phyloP scores from a whole-genome alignment of 2,113 vertebrate genomes.

The Phaethornis superciliosus region DNA sequence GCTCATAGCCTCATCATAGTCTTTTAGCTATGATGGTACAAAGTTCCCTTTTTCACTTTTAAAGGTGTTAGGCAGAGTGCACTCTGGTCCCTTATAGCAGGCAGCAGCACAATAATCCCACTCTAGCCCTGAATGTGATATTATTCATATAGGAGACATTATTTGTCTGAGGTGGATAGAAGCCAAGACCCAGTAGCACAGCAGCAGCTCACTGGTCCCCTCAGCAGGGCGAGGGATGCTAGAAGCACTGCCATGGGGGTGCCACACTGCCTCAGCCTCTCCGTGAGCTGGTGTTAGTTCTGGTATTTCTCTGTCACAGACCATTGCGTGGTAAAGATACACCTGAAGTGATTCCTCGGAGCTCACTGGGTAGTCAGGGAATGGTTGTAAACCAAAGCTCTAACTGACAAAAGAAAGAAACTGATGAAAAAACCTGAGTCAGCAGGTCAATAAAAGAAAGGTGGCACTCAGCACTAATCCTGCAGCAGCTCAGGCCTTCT shows the following conservation, averaged over 20 bases:
- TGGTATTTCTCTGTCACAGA: neutral
- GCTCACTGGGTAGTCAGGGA: neutral
- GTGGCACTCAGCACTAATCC: neutral
- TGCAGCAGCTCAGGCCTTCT: neutral
- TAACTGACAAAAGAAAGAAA: neutral
- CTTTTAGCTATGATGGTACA: neutral
- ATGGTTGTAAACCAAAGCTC: neutral
- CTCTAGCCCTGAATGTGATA: accelerated
- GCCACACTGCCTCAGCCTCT: neutral
- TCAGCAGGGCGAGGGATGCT: neutral
- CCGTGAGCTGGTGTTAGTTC: neutral
- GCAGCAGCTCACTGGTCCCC: neutral
- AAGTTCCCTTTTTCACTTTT: neutral
- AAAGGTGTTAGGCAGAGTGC: neutral
- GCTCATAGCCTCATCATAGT: too few species aligned
- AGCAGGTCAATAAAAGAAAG: neutral
- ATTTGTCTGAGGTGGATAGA: neutral
- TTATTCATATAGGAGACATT: accelerated
- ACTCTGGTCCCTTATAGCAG: neutral
- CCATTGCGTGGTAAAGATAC: accelerated
- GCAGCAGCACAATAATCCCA: neutral
- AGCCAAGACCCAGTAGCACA: neutral
- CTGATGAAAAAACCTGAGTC: neutral
- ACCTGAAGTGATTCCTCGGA: neutral
- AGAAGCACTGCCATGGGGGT: neutral